Conservation (phyloP, 2,797 vertebrate genomes). For the Pangasius sanitwongsei region DNA sequence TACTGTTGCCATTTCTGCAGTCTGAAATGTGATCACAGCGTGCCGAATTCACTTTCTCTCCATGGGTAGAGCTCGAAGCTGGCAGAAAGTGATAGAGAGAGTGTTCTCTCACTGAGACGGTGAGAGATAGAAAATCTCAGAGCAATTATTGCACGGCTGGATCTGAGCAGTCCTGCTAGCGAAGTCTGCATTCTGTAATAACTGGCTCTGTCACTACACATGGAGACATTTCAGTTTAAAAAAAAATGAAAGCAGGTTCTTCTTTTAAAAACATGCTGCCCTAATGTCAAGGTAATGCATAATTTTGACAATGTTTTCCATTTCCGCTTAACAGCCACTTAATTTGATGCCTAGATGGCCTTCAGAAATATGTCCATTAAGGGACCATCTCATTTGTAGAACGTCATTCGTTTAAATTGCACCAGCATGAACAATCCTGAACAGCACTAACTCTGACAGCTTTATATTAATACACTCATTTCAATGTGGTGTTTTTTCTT, state of each 20-base stretch:
- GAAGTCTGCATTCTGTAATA: conserved; percentile 15
- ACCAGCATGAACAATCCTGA: neutral
- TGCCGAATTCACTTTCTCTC: conserved; percentile 23
- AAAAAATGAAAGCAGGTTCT: neutral
- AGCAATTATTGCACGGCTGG: conserved; percentile 65
- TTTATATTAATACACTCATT: neutral
- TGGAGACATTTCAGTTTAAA: neutral
- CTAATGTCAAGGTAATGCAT: neutral
- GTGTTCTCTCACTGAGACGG: conserved; percentile 59
- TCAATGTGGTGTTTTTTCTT: neutral
- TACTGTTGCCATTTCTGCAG: neutral
- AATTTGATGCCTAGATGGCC: neutral
- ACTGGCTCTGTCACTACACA: neutral
- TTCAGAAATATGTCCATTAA: neutral
- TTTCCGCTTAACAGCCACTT: neutral
- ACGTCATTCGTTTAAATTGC: neutral
- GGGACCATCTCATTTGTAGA: neutral
- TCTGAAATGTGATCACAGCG: conserved; percentile 20
- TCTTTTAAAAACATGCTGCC: neutral
- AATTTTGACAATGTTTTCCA: neutral
- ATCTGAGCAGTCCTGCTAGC: conserved; percentile 52
- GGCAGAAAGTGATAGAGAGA: conserved; percentile 17
- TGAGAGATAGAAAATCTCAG: conserved; percentile 58
- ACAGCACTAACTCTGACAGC: neutral
- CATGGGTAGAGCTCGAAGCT: conserved; percentile 35